Base-by-base conservation (phyloP, 2,888 invertebrate species). In the Gnatocerus cornutus region DNA sequence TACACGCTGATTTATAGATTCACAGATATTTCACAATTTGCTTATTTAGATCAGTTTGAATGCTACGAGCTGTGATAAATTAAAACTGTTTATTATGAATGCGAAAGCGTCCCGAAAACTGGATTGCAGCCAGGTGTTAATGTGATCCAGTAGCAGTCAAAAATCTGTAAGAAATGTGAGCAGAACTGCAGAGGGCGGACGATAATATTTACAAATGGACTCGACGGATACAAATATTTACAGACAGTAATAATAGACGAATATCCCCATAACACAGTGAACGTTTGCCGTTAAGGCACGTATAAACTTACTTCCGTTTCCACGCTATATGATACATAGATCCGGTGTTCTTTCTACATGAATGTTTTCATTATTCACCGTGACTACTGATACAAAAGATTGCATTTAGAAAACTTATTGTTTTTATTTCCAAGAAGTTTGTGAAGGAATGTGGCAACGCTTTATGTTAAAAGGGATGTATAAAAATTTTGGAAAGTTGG, bases 241-340 rank as follows among this genome's bases (percentile, higher is more conserved):
- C 61, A 62, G 29, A 48, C 48, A 6, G 46, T 10, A 37, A 53
- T 33, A 59, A 53, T 33, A 59, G 59, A 67, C 52, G 63, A 33
- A 33, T 63, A 64, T 39, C 68, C 68, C 58, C 50, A 46, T 68
- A 63, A 68, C 68, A 68, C 56, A 68, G 41, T 69, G 46, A 64
- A 69, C 64, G 56, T 52, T 58, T 69, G 64, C 69, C 69, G 69
- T 59, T 69, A 69, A 65, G 69, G 59, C 69, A 69, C 69, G 69
- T 69, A 64, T 43, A 43, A 64, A 50, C 52, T 62, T 39, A 59
- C 55, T 69, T 69, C 69, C 69, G 69, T 69, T 65, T 69, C 64
- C 64, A 69, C 39, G 62, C 10, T 50, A 39, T 33, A 48, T 29
- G 50, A 65, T 48, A 59, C 67, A 62, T 50, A 41, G 62, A 62